phyloP scores from a whole-genome alignment of 1,140 invertebrate species.

The Sycobia sp. region DNA sequence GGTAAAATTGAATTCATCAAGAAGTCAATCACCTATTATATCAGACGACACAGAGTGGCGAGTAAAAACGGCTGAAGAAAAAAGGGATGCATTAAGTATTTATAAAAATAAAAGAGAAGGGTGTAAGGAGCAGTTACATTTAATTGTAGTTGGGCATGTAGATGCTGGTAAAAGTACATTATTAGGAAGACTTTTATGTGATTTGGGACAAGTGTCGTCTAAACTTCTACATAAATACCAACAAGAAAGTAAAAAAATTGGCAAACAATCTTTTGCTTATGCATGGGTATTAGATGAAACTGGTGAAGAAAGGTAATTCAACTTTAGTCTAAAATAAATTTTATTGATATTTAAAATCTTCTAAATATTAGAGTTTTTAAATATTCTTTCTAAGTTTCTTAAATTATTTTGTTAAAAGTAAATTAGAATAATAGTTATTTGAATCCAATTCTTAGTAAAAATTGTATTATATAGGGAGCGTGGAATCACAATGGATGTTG shows the following conservation, averaged over 20 bases:
- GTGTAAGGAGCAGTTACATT: conserved; percentile 86
- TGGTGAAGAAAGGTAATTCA: conserved; percentile 85
- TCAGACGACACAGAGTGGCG: conserved; percentile 50
- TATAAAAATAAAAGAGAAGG: conserved; percentile 77
- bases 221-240: conserved; percentile 96
- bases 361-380: too few relatives aligned
- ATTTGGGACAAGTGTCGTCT: conserved; percentile 88
- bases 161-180: conserved; percentile 99
- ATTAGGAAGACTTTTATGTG: conserved; percentile 92
- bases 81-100: conserved; percentile 62
- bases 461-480: conserved; percentile 62
- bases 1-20: conserved; percentile 52
- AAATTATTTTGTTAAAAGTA: neutral
- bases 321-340: too few relatives aligned
- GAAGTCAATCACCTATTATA: conserved; percentile 69
- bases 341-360: too few relatives aligned
- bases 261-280: conserved; percentile 97
- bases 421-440: too few relatives aligned
- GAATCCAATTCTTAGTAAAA: neutral
- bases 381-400: too few relatives aligned
- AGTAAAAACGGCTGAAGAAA: conserved; percentile 62
- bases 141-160: conserved; percentile 98
- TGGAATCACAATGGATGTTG: conserved; percentile 97
- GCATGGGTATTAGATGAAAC: conserved; percentile 99
- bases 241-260: conserved; percentile 95